Evolutionary conservation across 2,797 vertebrate genomes (phyloP), one percentile per base, ranked within the genome.

Genomic region (Oceanodroma leucorhoa): DNA sequence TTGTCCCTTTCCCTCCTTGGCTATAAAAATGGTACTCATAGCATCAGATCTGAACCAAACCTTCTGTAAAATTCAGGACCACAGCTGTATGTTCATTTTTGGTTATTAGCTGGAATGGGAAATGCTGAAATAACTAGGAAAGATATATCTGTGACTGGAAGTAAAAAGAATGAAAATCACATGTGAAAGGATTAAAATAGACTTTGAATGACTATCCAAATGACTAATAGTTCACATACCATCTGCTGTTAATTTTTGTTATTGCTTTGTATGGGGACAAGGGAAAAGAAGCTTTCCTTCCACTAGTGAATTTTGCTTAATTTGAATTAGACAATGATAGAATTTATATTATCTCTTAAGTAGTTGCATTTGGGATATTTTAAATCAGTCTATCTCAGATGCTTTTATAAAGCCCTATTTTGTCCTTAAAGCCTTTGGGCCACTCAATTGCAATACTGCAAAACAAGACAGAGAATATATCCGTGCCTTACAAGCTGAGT

Each of bases 181-280:
- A 43, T 18, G 23, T 75, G 41, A 75, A 78, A 51, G 48, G 18
- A 81, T 83, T 67, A 50, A 87, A 92, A 86, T n/a, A 91, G 71
- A 62, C 38, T 71, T 94, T 81, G 86, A 69, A 76, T 90, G 46
- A 83, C 50, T 92, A 11, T 66, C 26, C 19, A 87, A 91, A 69
- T 91, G 30, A 34, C 58, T 93, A 76, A 81, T 69, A 89, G 21
- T 71, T 94, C 72, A 26, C 57, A 55, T 67, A 91, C 40, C 82
- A 90, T 91, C 87, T 96, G 92, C 76, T 89, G 38, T 51, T 91
- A 77, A 57, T 86, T 85, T 87, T 70, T 73, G 7, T 36, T 69
- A 48, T 46, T 67, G 30, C n/a, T 87, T 36, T 87, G 32, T 57
- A n/a, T 22, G n/a, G 10, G 38, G 18, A 87, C 40, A 24, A 90